Conservation (phyloP, 2,797 vertebrate genomes). For the Heteromormyrus szaboi region DNA sequence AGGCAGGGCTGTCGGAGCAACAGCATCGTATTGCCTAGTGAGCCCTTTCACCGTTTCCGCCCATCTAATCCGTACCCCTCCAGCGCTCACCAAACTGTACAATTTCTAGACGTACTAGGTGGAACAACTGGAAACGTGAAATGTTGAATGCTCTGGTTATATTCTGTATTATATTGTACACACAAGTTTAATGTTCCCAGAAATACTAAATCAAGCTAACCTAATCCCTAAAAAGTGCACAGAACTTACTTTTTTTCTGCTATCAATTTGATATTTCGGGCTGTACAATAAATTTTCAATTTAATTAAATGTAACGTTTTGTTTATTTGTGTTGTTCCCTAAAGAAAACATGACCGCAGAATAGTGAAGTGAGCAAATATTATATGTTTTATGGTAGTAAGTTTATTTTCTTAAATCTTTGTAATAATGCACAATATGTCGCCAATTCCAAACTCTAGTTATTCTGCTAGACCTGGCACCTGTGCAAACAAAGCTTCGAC, state of each 20-base stretch:
- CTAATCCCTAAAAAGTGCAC: neutral
- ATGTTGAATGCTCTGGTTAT: neutral
- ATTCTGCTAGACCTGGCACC: neutral
- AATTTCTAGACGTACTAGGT: neutral
- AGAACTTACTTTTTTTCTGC: neutral
- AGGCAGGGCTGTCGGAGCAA: neutral
- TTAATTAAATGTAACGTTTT: neutral
- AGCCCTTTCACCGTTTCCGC: neutral
- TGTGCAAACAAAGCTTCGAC: neutral
- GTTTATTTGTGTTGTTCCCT: neutral
- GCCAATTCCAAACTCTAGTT: neutral
- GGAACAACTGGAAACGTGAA: neutral
- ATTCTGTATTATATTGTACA: neutral
- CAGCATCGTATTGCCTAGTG: neutral
- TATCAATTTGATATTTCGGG: neutral
- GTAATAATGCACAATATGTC: neutral
- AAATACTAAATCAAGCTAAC: neutral
- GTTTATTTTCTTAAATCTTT: neutral
- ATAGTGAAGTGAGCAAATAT: neutral
- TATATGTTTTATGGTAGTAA: neutral
- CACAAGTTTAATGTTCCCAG: neutral
- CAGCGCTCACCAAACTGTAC: neutral
- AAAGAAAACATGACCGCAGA: neutral
- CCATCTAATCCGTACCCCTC: neutral
- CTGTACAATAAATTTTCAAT: neutral